Evolutionary conservation across 2,797 vertebrate species (phyloP).

Genomic region (Pitangus sulphuratus): DNA sequence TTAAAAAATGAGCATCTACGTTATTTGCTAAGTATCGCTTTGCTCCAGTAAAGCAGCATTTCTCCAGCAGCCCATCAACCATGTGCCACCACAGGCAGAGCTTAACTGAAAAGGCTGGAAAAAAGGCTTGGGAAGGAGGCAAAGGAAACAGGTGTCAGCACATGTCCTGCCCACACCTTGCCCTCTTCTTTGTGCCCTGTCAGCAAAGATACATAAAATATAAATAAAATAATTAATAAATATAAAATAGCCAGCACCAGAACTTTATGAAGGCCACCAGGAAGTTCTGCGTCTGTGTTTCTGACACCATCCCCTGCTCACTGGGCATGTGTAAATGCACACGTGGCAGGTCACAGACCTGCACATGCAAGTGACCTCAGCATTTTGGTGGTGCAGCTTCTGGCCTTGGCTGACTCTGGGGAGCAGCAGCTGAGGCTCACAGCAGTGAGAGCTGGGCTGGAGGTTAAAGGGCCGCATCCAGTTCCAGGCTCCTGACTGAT

Average conservation of each 20-base stretch:
- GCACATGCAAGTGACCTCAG: fast-evolving
- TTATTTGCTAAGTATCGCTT: neutral
- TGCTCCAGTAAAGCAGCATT: neutral
- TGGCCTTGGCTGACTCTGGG: neutral
- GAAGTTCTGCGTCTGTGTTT: neutral
- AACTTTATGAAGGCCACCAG: neutral
- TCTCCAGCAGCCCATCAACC: neutral
- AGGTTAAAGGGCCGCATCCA: fast-evolving
- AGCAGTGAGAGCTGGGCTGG: neutral
- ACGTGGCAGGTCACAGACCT: neutral
- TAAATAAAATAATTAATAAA: neutral
- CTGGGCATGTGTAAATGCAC: neutral
- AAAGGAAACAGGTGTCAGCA: neutral
- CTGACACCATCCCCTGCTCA: neutral
- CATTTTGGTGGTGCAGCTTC: neutral
- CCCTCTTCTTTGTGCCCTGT: neutral
- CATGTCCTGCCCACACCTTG: fast-evolving
- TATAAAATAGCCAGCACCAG: neutral
- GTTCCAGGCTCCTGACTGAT: neutral
- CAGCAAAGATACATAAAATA: neutral
- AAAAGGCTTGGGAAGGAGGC: neutral
- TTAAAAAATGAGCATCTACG: neutral
- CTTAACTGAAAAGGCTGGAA: neutral
- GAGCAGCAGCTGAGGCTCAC: neutral
- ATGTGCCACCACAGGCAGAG: neutral